Base-by-base conservation (phyloP, 2,888 invertebrate genomes). In the Macaria liturata region DNA sequence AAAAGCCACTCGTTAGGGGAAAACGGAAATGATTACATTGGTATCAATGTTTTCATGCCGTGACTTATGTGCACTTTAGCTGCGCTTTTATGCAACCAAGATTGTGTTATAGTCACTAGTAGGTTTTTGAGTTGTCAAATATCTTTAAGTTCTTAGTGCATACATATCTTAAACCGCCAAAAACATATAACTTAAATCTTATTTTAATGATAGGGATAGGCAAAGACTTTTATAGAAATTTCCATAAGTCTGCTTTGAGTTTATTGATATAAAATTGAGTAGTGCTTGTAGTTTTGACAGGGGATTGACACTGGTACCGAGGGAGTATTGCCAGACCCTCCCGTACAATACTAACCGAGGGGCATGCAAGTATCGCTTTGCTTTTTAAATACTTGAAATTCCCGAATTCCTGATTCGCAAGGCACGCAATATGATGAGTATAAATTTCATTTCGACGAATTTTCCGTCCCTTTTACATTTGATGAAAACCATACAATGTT, bases 341-440 rank as follows among this genome's bases (percentile, higher is more conserved):
- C 78, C 72, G 74, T 75, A 76, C 76, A 78, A 77, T 70, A 71
- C 67, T 70, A 79, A 75, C 76, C 67, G 62, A 71, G 65, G 69
- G 67, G 68, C 64, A 61, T 55, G 64, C 46, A 57, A 34, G 66
- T 72, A 73, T 69, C 74, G 72, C 70, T 75, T 74, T 80, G 77
- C 80, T 83, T 84, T 83, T 77, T 65, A 67, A 86, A 86, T 88
- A 78, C 77, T 84, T 81, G 75, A 75, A 81, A 87, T 89, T 83
- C 84, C 75, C 73, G 74, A 80, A 86, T 88, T 84, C 84, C 75
- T 72, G 65, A 82, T 80, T 75, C 74, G 70, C 70, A 72, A 74
- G 83, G 78, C 82, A 88, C 83, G 87, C 82, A 80, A 86, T 86
- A 86, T 84, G 81, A 84, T 81, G 86, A 82, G 78, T 83, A 83